Conservation (phyloP, 2,888 invertebrate species). For the Vandiemenella viatica region DNA sequence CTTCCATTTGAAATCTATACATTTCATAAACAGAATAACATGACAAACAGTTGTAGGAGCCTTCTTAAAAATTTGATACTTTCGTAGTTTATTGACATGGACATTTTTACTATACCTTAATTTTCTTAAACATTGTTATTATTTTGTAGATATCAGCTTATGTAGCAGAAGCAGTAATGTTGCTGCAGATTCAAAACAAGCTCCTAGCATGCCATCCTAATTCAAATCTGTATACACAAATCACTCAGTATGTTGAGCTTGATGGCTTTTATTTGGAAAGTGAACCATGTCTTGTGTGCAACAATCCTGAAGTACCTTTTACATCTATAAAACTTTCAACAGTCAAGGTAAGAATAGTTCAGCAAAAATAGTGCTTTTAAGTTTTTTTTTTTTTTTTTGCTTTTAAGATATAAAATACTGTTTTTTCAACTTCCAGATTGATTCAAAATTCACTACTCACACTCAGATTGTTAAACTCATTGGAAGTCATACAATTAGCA, state of each 20-base stretch:
- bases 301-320: slow-evolving; percentile 90
- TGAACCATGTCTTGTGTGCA: slow-evolving; percentile 94
- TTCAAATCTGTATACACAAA: slow-evolving; percentile 78
- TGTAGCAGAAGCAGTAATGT: slow-evolving; percentile 71
- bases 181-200: slow-evolving; percentile 78
- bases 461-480: slow-evolving; percentile 94
- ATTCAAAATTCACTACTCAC: slow-evolving; percentile 94
- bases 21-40: too few relatives aligned
- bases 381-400: background rate
- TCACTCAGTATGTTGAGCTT: slow-evolving; percentile 86
- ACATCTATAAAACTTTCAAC: slow-evolving; percentile 81
- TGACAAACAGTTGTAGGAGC: too few relatives aligned
- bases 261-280: slow-evolving; percentile 94
- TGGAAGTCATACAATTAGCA: slow-evolving; percentile 88
- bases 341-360: slow-evolving; percentile 48
- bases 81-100: too few relatives aligned
- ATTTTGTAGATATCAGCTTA: slow-evolving; percentile 47
- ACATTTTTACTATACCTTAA: too few relatives aligned
- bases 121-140: too few relatives aligned
- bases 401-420: background rate
- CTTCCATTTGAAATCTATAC: too few relatives aligned
- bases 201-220: slow-evolving; percentile 83
- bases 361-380: background rate
- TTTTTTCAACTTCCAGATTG: slow-evolving; percentile 39
- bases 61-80: too few relatives aligned